phyloP scores from a whole-genome alignment of 2,113 vertebrate species.

The Cervus canadensis region DNA sequence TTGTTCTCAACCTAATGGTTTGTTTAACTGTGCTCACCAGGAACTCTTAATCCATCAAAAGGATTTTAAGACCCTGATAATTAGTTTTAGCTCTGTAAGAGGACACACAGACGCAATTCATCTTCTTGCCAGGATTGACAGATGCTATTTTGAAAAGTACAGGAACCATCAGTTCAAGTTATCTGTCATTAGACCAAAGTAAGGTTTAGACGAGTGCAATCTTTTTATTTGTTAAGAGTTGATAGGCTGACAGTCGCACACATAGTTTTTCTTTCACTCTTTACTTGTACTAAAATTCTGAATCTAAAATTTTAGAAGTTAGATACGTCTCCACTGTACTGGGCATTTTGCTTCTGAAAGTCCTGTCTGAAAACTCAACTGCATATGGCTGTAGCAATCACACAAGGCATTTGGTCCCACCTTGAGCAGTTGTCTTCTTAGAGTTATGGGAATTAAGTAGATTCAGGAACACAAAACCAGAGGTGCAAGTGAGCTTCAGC shows the following conservation, averaged over 20 bases:
- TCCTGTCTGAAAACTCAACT: neutral
- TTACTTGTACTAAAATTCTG: neutral
- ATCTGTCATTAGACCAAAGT: neutral
- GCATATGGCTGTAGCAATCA: neutral
- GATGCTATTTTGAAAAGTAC: neutral
- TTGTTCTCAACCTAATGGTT: neutral
- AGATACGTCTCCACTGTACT: neutral
- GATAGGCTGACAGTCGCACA: neutral
- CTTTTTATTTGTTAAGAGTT: neutral
- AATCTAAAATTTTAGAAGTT: neutral
- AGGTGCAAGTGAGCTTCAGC: neutral
- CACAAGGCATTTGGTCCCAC: neutral
- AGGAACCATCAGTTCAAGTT: neutral
- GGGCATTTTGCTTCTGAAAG: neutral
- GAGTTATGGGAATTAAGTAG: neutral
- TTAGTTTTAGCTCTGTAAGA: neutral
- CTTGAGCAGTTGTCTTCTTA: neutral
- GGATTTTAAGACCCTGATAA: neutral
- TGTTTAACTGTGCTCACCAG: constrained; percentile 36
- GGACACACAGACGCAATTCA: neutral
- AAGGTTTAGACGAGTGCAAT: neutral
- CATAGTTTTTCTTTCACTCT: neutral
- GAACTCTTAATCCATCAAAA: constrained; percentile 32
- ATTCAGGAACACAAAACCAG: neutral
- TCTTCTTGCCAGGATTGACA: neutral